These are phyloP conservation scores for Tokudaia muenninki DNA, from an alignment of 2,797 vertebrate species.

Conservation along the genomic window DNA sequence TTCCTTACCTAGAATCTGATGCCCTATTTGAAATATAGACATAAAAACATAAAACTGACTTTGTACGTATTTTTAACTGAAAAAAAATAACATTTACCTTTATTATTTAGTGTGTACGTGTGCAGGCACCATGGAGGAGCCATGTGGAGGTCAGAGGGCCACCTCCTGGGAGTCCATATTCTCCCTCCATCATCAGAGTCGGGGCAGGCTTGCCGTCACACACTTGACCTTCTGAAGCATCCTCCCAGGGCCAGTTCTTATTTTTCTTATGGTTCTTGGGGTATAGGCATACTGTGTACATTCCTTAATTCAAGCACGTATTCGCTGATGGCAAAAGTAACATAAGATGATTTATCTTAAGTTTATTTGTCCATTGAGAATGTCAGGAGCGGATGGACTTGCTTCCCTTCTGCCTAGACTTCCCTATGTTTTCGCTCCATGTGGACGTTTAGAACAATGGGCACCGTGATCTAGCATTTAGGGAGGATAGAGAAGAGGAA, in stretches of 20 bases:
- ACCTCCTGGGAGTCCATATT: not conserved
- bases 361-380: slow-evolving; percentile 33
- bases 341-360: slow-evolving; percentile 55
- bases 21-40: not conserved
- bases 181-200: not conserved
- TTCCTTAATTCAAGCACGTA: slow-evolving; percentile 25
- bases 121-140: too few species aligned
- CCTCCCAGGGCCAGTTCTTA: not conserved
- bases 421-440: not conserved
- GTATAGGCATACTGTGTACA: not conserved
- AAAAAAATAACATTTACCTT: not conserved
- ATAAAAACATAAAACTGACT: slow-evolving; percentile 24
- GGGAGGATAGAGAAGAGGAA: not conserved
- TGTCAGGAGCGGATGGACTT: not conserved
- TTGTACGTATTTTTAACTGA: not conserved
- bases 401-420: slow-evolving; percentile 29
- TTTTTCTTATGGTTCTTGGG: not conserved
- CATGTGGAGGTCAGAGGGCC: too few species aligned
- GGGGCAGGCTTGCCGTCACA: not conserved
- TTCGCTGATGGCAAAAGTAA: slow-evolving; percentile 34
- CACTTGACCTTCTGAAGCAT: not conserved
- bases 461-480: not conserved
- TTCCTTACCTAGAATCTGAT: not conserved
- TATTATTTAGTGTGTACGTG: not conserved
- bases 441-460: slow-evolving; percentile 44